Evolutionary conservation across 2,797 vertebrate genomes (phyloP), one percentile per base, ranked within the genome.

Genomic region (Eremophila alpestris): DNA sequence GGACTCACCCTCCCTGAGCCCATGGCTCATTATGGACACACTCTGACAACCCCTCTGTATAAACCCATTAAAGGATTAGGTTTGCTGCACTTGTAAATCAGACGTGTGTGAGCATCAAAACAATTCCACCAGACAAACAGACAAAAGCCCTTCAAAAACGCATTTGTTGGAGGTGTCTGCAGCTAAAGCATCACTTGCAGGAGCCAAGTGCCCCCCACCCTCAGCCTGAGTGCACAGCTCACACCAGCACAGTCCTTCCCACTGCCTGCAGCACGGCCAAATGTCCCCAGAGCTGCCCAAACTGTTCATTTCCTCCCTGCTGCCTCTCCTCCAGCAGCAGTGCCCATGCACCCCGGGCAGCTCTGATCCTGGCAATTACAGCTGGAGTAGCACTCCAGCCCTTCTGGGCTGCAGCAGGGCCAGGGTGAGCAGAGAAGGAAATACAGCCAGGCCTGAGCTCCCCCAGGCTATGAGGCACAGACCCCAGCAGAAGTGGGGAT

Each of bases 311-410:
- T 94, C 80, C 93, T 88, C 74, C 92, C 93, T 3, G 45, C 95
- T 87, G 94, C 92, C 93, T 91, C 45, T 52, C 94, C 93, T 94
- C 85, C 92, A 81, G 94, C 87, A 93, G 89, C 95, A 92, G 80
- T 12, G 83, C 93, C 95, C 94, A 94, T 90, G 91, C 94, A 93
- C 95, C 95, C 93, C 84, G 83, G 95, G 96, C 91, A 27, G 94
- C 95, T 96, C 90, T 96, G 96, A 95, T 95, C 96, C 96, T 81
- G 83, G 51, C 96, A 94, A 89, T 96, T 94, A 96, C 88, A 80
- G 80, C 74, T 94, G 91, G 91, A 96, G 94, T 52, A 94, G 94
- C 94, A 92, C 93, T 96, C 93, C 89, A 95, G 95, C 85, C 85
- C 94, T 95, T 94, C 91, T 71, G 87, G 89, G 94, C 64, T 90